Evolutionary conservation across 2,888 invertebrate species (phyloP), one percentile per base, ranked within the genome.

Genomic region (Andrena hattorfiana): DNA sequence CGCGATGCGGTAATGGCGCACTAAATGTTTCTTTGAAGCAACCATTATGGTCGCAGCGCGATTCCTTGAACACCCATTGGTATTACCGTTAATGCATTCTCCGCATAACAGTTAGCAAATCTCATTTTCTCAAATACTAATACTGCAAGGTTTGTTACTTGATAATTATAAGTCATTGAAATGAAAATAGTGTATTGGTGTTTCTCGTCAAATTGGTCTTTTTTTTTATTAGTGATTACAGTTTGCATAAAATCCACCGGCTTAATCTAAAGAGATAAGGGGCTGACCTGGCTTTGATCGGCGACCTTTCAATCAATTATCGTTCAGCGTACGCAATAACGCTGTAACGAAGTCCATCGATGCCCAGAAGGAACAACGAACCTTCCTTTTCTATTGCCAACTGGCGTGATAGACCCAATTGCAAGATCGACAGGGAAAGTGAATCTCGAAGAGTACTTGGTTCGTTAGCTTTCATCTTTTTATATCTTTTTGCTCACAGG

Each of bases 291-390:
- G 51, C 67, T 84, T 81, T 70, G 49, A 81, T 81, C 76, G 32
- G 8, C 77, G 80, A 60, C 35, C 82, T 70, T 73, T 54, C 67
- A 74, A 85, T 82, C 76, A 82, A 84, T 84, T 85, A 85, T 54
- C 69, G 62, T 20, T 23, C 1, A 23, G 20, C 42, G 62, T 30
- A 67, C 64, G 42, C 62, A 63, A 48, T 63, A 76, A 67, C 54
- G 32, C 2, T 51, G 30, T 68, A 77, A 77, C 51, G 32, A 66
- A 77, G 68, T 83, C 60, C 60, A 26, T 42, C 67, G 59, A 56
- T 20, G 54, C 48, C 8, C 69, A 7, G 26, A 48, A 48, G 16
- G 51, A 64, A 35, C 26, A 42, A 51, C 66, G 32, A 42, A 10
- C 35, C 26, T 35, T 28, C 2, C n/a, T 56, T 56, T 16, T n/a